Percentiles rank a stretch among this genome's conserved stretches.
Evolutionary conservation across 2,113 vertebrate genomes (phyloP).

Genomic region (Taxidea taxus): DNA sequence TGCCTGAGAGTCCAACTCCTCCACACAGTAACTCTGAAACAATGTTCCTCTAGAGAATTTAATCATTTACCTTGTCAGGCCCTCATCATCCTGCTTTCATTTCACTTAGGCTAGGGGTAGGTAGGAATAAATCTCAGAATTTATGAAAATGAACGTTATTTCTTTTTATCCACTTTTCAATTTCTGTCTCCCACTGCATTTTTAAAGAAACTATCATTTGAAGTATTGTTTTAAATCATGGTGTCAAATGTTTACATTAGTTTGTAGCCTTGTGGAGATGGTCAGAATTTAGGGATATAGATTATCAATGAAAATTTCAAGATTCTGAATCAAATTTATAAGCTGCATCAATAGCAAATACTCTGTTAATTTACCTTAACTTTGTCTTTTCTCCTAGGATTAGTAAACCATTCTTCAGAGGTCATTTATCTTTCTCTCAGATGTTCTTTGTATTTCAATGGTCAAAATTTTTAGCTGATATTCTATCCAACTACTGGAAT

Average conservation of each 20-base stretch:
- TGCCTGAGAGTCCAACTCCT: not conserved
- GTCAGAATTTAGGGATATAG: not conserved
- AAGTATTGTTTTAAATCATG: not conserved
- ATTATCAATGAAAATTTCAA: not conserved
- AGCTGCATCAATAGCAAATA: not conserved
- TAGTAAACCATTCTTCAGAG: not conserved
- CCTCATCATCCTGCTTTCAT: not conserved
- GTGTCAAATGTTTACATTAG: not conserved
- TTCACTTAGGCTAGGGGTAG: not conserved
- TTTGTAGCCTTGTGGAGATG: not conserved
- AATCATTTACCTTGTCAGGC: not conserved
- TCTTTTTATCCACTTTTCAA: not conserved
- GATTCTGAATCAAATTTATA: not conserved
- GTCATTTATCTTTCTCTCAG: not conserved
- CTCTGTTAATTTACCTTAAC: not conserved
- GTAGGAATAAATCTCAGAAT: not conserved
- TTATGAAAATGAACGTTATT: not conserved
- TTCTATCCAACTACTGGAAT: not conserved
- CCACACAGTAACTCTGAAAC: not conserved
- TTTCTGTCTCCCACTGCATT: not conserved
- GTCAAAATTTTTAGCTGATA: not conserved
- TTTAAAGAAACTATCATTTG: not conserved
- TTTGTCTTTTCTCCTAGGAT: not conserved
- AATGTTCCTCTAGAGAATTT: not conserved
- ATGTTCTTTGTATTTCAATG: not conserved